A percentile compares a stretch with the other conserved stretches of the same genome.
phyloP scores from a whole-genome alignment of 2,888 invertebrate species.

The Tetramorium bicarinatum region DNA sequence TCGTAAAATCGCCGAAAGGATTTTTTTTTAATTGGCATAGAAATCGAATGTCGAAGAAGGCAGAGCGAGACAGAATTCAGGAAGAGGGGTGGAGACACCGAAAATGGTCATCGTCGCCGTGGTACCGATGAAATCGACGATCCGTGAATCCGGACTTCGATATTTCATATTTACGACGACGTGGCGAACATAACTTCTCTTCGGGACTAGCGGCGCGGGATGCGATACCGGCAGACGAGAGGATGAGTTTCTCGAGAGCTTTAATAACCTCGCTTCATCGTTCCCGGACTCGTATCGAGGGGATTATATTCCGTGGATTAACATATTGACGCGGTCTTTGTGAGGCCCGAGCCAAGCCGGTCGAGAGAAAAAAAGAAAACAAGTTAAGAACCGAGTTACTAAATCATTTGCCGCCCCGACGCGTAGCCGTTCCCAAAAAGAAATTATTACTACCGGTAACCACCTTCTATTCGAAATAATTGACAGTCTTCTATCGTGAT shows the following conservation, averaged over 20 bases:
- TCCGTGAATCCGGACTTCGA: slow-evolving; percentile 81
- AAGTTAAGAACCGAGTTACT: slow-evolving; percentile 82
- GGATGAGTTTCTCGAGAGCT: slow-evolving; percentile 73
- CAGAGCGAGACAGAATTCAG: neutral
- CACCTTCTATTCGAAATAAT: slow-evolving; percentile 72
- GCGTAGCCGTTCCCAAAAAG: slow-evolving; percentile 79
- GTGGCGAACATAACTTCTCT: slow-evolving; percentile 78
- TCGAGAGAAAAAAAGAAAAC: slow-evolving; percentile 58
- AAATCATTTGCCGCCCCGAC: slow-evolving; percentile 81
- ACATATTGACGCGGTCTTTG: slow-evolving; percentile 84
- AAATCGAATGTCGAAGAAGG: slow-evolving; percentile 51
- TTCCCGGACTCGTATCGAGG: slow-evolving; percentile 71
- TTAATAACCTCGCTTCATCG: slow-evolving; percentile 81
- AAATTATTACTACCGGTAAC: slow-evolving; percentile 82
- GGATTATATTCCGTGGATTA: slow-evolving; percentile 85
- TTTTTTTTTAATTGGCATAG: slow-evolving; percentile 76
- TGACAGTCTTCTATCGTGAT: slow-evolving; percentile 72
- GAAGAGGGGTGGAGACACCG: slow-evolving; percentile 62
- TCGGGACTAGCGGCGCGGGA: slow-evolving; percentile 30
- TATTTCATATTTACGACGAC: slow-evolving; percentile 86
- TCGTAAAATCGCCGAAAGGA: slow-evolving; percentile 80
- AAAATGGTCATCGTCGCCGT: slow-evolving; percentile 69
- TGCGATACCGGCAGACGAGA: slow-evolving; percentile 41
- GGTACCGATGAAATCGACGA: slow-evolving; percentile 68
- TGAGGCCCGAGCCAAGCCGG: slow-evolving; percentile 60